Conservation (phyloP, 1,140 invertebrate genomes). For the Neomicropteryx cornuta region DNA sequence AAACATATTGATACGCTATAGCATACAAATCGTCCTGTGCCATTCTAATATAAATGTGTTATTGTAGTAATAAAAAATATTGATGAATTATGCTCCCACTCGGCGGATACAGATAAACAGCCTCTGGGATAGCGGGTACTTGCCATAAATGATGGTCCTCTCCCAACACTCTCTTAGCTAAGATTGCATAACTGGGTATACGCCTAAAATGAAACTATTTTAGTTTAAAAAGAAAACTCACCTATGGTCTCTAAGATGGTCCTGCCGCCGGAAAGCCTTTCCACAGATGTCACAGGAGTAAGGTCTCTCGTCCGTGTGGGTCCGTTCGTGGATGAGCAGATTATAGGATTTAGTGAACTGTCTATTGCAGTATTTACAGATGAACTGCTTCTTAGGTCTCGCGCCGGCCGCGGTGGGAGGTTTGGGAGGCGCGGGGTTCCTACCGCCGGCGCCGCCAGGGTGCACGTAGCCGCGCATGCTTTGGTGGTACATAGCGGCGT, state of each 20-base stretch:
- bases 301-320: slow-evolving; percentile 91
- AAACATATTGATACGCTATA: too few species aligned
- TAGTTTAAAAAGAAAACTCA: too few species aligned
- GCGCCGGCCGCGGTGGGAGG: slow-evolving; percentile 44
- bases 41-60: too few species aligned
- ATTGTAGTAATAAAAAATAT: too few species aligned
- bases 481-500: slow-evolving; percentile 52
- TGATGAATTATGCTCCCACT: too few species aligned
- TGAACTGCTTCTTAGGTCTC: slow-evolving; percentile 85
- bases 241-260: slow-evolving; percentile 87
- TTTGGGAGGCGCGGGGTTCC: slow-evolving; percentile 42
- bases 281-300: slow-evolving; percentile 93
- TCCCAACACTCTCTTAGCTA: too few species aligned
- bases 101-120: too few species aligned
- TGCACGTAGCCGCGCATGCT: slow-evolving; percentile 31
- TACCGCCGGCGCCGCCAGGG: slow-evolving; percentile 30
- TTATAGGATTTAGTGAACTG: slow-evolving; percentile 97
- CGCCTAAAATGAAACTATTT: too few species aligned
- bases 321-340: slow-evolving; percentile 87
- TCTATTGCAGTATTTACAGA: slow-evolving; percentile 88
- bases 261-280: slow-evolving; percentile 89
- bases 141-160: too few species aligned
- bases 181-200: too few species aligned
- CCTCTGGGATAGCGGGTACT: too few species aligned
- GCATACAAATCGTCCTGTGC: too few species aligned